Evolutionary conservation across 1,140 invertebrate species (phyloP), one percentile per base, ranked within the genome.

Genomic region (Zophobas morio): DNA sequence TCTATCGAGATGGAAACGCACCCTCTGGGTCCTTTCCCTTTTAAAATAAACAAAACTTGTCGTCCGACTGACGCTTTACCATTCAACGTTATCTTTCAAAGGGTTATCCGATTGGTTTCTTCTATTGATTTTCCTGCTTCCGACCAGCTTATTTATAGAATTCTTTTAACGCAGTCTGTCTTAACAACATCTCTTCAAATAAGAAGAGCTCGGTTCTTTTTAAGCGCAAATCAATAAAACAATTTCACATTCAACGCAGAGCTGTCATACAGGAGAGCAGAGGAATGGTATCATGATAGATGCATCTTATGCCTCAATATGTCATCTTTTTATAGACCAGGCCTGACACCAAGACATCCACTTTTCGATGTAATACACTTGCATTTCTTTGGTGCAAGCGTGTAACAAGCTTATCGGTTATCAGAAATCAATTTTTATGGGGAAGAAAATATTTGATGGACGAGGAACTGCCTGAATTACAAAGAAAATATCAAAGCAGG

Each of bases 141-240:
- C 60, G 60, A 36, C 35, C 32, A 6, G 35, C 60, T 66, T 66
- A 66, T 66, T 66, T 66, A 66, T 66, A 66, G 60, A 66, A 66
- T 66, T 66, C 60, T 66, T 66, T 66, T 66, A 63, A 63, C 57
- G 57, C 57, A 63, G 57, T 63, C 57, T 39, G 57, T 63, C 39
- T 63, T 63, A 66, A 66, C 56, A 6, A 60, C 60, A 42, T 66
- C 60, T 66, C 60, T 63, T 39, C 35, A 63, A 63, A 63, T 63
- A 66, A 66, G 60, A n/a, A 66, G 49, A 20, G 49, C n/a, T 51
- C 6, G 49, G 60, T 42, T 66, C 36, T 60, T 8, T 20, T 42
- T 66, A 66, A 66, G 39, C 60, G 39, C 60, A 66, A 66, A 66
- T 66, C 60, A 73, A 73, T 56, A 72, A 73, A 56, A 73, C 71